A percentile compares a stretch with the other conserved stretches of the same genome.
Conservation (phyloP, 2,888 invertebrate species). For the Trachelus stipa region DNA sequence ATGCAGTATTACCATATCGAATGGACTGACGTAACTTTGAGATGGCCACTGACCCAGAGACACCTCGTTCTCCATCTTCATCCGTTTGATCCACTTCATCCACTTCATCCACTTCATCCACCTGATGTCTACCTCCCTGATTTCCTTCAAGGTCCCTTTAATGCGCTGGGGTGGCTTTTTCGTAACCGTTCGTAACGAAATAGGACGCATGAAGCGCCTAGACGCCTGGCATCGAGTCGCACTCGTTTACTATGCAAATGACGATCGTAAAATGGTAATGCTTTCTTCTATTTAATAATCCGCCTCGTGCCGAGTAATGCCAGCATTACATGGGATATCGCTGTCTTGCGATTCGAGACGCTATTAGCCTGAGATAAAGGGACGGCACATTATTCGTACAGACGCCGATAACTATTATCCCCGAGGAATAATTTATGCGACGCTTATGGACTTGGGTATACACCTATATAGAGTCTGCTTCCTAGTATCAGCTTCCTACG, state of each 20-base stretch:
- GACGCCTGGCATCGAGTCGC: neutral
- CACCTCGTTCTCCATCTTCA: constrained; percentile 15
- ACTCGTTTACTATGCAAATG: constrained; percentile 44
- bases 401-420: neutral
- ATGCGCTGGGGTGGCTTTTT: neutral
- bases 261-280: constrained; percentile 42
- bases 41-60: constrained; percentile 61
- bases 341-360: neutral
- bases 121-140: neutral
- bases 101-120: neutral
- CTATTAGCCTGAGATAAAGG: neutral
- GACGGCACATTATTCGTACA: neutral
- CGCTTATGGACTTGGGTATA: neutral
- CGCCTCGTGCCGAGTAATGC: constrained; percentile 26
- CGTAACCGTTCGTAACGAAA: neutral
- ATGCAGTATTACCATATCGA: constrained; percentile 61
- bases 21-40: constrained; percentile 59
- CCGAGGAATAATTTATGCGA: neutral
- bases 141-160: neutral
- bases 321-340: neutral
- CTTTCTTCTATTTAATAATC: constrained; percentile 42
- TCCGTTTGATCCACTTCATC: neutral
- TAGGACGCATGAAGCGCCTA: neutral
- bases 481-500: neutral
- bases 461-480: neutral